phyloP scores from a whole-genome alignment of 2,888 invertebrate genomes.

The Tyria jacobaeae region DNA sequence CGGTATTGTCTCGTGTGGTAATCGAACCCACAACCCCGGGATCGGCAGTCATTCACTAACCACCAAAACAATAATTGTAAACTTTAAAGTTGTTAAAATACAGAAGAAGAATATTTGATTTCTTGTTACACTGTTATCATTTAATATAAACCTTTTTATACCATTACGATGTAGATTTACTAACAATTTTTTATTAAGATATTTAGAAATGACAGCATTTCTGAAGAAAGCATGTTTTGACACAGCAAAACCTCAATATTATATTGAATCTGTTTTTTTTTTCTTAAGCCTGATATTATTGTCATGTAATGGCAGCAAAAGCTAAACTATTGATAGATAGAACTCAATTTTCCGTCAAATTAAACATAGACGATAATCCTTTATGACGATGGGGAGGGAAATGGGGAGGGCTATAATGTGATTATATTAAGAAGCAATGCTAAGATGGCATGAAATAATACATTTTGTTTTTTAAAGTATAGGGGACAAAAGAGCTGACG shows the following conservation, averaged over 20 bases:
- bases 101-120: too few species aligned
- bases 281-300: constrained; percentile 4
- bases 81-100: too few species aligned
- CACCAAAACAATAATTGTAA: too few species aligned
- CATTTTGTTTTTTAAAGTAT: too few species aligned
- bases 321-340: constrained; percentile 45
- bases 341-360: constrained; percentile 79
- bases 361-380: constrained; percentile 71
- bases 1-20: too few species aligned
- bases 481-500: too few species aligned
- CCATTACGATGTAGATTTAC: not conserved
- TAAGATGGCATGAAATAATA: not conserved
- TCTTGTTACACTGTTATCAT: too few species aligned
- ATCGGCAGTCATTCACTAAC: too few species aligned
- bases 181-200: too few species aligned
- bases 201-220: constrained; percentile 2
- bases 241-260: not conserved
- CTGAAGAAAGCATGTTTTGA: not conserved
- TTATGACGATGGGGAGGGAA: constrained; percentile 58
- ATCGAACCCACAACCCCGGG: too few species aligned
- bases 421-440: constrained; percentile 22
- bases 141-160: not conserved
- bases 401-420: constrained; percentile 54
- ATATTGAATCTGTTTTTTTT: constrained; percentile 6
- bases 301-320: constrained; percentile 46